Percentiles rank a stretch among this genome's conserved stretches.
Conservation (phyloP, 1,140 invertebrate genomes). For the Drosophila burlai region DNA sequence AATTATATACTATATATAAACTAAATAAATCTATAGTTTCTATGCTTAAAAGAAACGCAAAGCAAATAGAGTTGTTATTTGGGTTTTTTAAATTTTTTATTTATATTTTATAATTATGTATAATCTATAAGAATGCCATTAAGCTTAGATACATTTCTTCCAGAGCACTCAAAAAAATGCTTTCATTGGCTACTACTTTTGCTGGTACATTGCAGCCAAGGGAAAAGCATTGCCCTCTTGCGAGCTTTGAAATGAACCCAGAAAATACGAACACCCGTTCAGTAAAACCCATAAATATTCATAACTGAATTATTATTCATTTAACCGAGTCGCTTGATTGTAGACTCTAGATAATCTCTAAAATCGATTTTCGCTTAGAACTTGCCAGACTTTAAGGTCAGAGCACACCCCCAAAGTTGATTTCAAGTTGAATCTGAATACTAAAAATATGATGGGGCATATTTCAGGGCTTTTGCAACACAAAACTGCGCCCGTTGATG, state of each 20-base stretch:
- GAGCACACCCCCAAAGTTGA: slow-evolving; percentile 16
- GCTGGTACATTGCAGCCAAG: too few species aligned
- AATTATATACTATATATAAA: slow-evolving; percentile 23
- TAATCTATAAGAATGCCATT: too few species aligned
- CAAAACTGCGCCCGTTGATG: slow-evolving; percentile 48
- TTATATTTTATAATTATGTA: too few species aligned
- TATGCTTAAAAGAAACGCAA: slow-evolving; percentile 43
- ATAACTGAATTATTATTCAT: neutral
- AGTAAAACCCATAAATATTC: neutral
- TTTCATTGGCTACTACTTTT: too few species aligned
- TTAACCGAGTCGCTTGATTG: slow-evolving; percentile 2
- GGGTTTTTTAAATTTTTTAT: neutral
- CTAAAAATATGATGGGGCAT: slow-evolving; percentile 72
- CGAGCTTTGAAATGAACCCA: too few species aligned
- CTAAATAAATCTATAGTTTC: slow-evolving; percentile 44
- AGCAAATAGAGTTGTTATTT: neutral
- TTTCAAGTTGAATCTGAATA: slow-evolving; percentile 54
- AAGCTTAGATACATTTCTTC: too few species aligned
- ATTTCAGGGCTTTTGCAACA: slow-evolving; percentile 57
- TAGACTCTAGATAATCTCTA: slow-evolving; percentile 6
- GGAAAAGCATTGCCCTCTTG: too few species aligned
- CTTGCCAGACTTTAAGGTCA: slow-evolving; percentile 38
- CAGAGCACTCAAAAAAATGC: too few species aligned
- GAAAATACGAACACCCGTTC: too few species aligned
- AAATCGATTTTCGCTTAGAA: slow-evolving; percentile 31